Evolutionary conservation across 1,140 invertebrate genomes (phyloP).

Genomic region (Brachionus plicatilis): DNA sequence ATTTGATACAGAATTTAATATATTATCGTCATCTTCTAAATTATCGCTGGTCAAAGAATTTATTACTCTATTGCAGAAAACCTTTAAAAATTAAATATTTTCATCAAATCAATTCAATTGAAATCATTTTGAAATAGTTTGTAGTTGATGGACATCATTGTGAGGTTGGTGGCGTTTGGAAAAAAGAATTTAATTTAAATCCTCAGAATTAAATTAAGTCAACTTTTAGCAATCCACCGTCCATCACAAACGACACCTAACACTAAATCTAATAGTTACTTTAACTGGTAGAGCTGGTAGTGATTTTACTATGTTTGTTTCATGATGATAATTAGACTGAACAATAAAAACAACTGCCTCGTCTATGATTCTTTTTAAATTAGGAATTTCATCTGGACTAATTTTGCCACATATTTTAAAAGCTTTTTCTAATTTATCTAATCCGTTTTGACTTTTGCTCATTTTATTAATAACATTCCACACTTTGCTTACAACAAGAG

Average conservation of each 20-base stretch:
- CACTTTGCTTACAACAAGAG: neutral
- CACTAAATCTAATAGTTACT: constrained; percentile 50
- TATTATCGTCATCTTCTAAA: constrained; percentile 45
- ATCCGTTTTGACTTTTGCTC: constrained; percentile 41
- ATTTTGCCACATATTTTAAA: neutral
- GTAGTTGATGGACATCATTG: constrained; percentile 65
- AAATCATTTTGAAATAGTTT: constrained; percentile 76
- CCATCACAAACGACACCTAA: neutral
- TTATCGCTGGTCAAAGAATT: neutral
- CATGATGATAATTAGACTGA: constrained; percentile 6
- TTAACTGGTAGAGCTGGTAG: constrained; percentile 57
- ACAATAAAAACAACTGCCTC: neutral
- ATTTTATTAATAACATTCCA: constrained; percentile 4
- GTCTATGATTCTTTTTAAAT: neutral
- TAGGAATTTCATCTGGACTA: neutral
- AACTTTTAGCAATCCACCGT: neutral
- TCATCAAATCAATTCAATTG: constrained; percentile 61
- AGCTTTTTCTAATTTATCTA: neutral
- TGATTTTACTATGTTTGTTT: constrained; percentile 7
- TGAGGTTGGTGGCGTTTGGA: neutral
- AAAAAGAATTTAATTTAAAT: neutral
- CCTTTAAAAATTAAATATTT: constrained; percentile 63
- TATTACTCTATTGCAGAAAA: neutral
- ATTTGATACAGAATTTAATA: constrained; percentile 63
- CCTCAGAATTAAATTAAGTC: neutral